Conservation (phyloP, 2,888 invertebrate species). For the Lathronympha strigana region DNA sequence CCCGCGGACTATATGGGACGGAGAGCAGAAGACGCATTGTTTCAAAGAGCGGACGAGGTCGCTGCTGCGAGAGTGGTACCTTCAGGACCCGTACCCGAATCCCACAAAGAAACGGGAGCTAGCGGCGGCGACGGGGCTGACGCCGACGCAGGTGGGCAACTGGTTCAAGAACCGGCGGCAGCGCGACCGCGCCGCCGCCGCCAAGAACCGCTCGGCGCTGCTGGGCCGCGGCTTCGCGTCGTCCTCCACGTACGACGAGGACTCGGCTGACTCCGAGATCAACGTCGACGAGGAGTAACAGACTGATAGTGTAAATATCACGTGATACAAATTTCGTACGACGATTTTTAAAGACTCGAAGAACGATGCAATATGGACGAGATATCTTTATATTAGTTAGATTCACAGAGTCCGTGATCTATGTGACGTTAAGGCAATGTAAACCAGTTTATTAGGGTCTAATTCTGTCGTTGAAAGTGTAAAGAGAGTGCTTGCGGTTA, state of each 20-base stretch:
- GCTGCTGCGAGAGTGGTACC: constrained; percentile 98
- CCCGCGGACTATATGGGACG: constrained; percentile 99
- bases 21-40: constrained; percentile 99
- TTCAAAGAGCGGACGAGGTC: constrained; percentile 99
- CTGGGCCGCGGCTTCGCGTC: constrained; percentile 80
- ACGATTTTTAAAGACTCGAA: constrained; percentile 50
- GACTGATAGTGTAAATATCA: constrained; percentile 67
- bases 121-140: constrained; percentile 97
- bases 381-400: constrained; percentile 67
- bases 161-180: constrained; percentile 99
- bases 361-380: constrained; percentile 68
- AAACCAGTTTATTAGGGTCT: constrained; percentile 66
- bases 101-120: constrained; percentile 98
- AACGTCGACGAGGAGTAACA: constrained; percentile 80
- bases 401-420: constrained; percentile 63
- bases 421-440: constrained; percentile 71
- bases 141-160: constrained; percentile 97
- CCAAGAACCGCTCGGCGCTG: constrained; percentile 95
- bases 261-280: constrained; percentile 80
- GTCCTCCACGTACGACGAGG: constrained; percentile 81
- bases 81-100: constrained; percentile 99
- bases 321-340: constrained; percentile 49
- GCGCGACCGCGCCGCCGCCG: constrained; percentile 97
- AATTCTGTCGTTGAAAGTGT: constrained; percentile 69
- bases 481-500: constrained; percentile 69